phyloP scores from a whole-genome alignment of 2,113 vertebrate species.

The Struthidea cinerea region DNA sequence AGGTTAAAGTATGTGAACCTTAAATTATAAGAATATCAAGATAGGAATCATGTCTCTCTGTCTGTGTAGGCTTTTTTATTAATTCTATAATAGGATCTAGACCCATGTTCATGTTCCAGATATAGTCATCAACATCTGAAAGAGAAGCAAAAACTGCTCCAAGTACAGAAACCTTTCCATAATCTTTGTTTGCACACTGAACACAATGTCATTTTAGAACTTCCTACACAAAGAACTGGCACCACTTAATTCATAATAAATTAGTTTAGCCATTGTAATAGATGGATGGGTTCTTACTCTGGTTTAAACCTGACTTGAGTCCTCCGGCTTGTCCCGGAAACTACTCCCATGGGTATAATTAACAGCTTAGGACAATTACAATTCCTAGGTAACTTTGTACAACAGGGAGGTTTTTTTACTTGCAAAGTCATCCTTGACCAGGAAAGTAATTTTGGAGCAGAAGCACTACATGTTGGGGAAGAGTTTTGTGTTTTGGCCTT shows the following conservation, averaged over 20 bases:
- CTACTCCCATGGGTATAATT: slow-evolving; percentile 24
- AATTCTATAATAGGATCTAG: slow-evolving; percentile 14
- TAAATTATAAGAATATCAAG: slow-evolving; percentile 13
- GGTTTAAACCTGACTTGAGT: slow-evolving; percentile 19
- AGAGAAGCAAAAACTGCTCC: not conserved
- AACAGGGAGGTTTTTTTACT: not conserved
- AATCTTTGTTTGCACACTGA: slow-evolving; percentile 25
- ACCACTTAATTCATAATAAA: slow-evolving; percentile 54
- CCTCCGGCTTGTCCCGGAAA: slow-evolving; percentile 49
- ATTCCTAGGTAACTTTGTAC: not conserved
- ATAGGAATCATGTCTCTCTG: slow-evolving; percentile 36
- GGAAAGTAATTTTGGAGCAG: not conserved
- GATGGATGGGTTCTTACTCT: slow-evolving; percentile 14
- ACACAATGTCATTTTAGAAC: slow-evolving; percentile 54
- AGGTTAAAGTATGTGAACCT: slow-evolving; percentile 31
- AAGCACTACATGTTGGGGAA: not conserved
- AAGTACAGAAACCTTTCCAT: not conserved
- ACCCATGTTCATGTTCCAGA: slow-evolving; percentile 12
- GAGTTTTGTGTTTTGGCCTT: not conserved
- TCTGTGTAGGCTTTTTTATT: slow-evolving; percentile 29
- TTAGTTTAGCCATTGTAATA: slow-evolving; percentile 56
- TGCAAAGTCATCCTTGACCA: not conserved
- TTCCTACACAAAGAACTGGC: slow-evolving; percentile 50
- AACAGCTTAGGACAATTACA: slow-evolving; percentile 12
- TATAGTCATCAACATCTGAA: slow-evolving; percentile 16